Evolutionary conservation across 2,797 vertebrate species (phyloP), one percentile per base, ranked within the genome.

Genomic region (Clamator glandarius): DNA sequence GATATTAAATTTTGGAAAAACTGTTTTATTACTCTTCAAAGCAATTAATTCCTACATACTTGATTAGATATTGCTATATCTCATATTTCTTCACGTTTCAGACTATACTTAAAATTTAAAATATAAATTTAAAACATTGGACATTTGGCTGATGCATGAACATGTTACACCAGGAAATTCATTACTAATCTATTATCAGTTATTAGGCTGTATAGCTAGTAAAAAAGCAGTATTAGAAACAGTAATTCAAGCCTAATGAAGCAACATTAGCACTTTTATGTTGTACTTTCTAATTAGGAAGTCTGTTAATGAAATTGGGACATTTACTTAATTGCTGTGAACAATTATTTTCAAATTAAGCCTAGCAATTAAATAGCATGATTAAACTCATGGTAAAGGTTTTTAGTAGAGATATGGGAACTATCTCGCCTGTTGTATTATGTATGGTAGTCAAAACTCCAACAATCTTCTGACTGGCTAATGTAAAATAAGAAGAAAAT

Each of bases 271-370:
- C 92, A 96, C 96, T 98, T 98, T 97, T 96, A 97, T 97, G 94
- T 95, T 96, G 95, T 96, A 97, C 95, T 97, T 97, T 97, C 97
- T 98, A 98, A 98, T 98, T 98, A 98, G 86, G 84, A 97, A 97
- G 96, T 96, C 96, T 98, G 97, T 97, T 98, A 98, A 98, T 98
- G 97, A 98, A 98, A 98, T 97, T 95, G 92, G 95, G 96, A 85
- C 97, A 97, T 97, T 98, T 97, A 98, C 96, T 98, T 98, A 98
- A 98, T 98, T 97, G 96, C 97, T 97, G 86, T 94, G 97, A 98
- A 98, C 97, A 98, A 98, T 98, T 98, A 98, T 97, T 98, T 98
- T 98, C 97, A 97, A 97, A 98, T 98, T 97, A 98, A 97, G 95
- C 75, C 77, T 89, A 76, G 90, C 94, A 98, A 97, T 98, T 98